Percentiles rank a stretch among this genome's conserved stretches.
Conservation (phyloP, 1,140 invertebrate genomes). For the Nixonia krombeini region DNA sequence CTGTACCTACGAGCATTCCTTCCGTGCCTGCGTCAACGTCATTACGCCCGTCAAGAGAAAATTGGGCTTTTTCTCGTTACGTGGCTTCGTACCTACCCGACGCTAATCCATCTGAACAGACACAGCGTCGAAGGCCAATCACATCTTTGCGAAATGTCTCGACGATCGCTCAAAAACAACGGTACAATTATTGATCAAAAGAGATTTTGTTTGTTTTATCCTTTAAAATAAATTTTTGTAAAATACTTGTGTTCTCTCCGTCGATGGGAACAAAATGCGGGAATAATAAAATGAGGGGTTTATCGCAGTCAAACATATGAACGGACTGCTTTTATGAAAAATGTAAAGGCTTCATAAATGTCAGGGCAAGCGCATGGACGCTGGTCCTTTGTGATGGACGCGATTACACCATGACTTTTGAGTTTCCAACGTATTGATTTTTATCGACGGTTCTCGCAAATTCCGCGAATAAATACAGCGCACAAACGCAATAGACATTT, state of each 20-base stretch:
- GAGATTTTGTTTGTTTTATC: too few species aligned
- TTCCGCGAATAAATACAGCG: constrained; percentile 23
- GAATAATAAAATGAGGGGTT: neutral
- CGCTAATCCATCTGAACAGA: too few species aligned
- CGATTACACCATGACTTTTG: constrained; percentile 39
- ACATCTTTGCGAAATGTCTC: too few species aligned
- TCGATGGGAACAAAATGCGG: constrained; percentile 24
- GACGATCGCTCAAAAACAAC: too few species aligned
- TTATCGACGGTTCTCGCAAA: constrained; percentile 27
- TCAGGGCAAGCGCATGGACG: constrained; percentile 6
- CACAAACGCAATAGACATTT: constrained; percentile 16
- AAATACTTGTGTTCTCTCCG: too few species aligned
- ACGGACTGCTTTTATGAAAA: constrained; percentile 30
- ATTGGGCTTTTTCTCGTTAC: constrained; percentile 19
- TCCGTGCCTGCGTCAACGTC: constrained; percentile 39
- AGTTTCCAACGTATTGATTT: constrained; percentile 27
- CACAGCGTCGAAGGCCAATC: too few species aligned
- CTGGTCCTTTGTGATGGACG: constrained; percentile 23
- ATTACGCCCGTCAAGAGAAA: constrained; percentile 31
- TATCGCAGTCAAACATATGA: too few species aligned
- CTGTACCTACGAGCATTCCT: constrained; percentile 36
- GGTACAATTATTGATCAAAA: too few species aligned
- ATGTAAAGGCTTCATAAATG: constrained; percentile 24
- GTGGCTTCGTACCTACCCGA: neutral
- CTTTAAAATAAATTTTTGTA: too few species aligned